Conservation (phyloP, 2,797 vertebrate species). For the Rhinophrynus dorsalis region DNA sequence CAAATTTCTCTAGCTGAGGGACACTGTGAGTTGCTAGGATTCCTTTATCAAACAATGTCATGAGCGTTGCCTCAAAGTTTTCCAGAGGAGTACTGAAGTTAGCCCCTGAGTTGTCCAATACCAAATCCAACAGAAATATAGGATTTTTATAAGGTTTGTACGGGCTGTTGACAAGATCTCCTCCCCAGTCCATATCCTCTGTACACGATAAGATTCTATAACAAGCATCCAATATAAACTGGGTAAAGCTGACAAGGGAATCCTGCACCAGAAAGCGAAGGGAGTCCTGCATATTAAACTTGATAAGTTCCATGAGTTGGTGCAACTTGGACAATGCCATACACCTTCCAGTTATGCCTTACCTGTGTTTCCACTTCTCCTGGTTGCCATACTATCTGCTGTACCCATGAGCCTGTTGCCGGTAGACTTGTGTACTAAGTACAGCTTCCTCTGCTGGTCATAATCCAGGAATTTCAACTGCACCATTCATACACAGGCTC, state of each 20-base stretch:
- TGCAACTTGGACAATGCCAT: conserved; percentile 77
- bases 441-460: conserved; percentile 72
- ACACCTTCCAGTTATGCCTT: conserved; percentile 73
- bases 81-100: conserved; percentile 80
- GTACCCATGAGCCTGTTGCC: conserved; percentile 61
- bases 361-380: conserved; percentile 67
- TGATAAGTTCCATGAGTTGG: conserved; percentile 79
- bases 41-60: conserved; percentile 79
- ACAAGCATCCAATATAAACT: conserved; percentile 78
- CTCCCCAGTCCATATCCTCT: conserved; percentile 78
- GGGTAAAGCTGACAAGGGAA: conserved; percentile 75
- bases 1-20: conserved; percentile 84
- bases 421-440: conserved; percentile 83
- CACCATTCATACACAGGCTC: conserved; percentile 75
- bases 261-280: conserved; percentile 81
- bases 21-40: conserved; percentile 78
- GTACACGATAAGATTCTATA: conserved; percentile 69
- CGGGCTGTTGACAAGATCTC: conserved; percentile 78
- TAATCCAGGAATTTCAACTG: conserved; percentile 84
- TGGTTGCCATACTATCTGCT: conserved; percentile 58
- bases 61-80: conserved; percentile 71
- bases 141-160: conserved; percentile 81
- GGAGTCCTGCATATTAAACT: conserved; percentile 78
- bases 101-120: conserved; percentile 76
- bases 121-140: conserved; percentile 79